These are phyloP conservation scores for Chloroclystis v-ata DNA, from an alignment of 2,888 invertebrate genomes.

Conservation along the genomic window DNA sequence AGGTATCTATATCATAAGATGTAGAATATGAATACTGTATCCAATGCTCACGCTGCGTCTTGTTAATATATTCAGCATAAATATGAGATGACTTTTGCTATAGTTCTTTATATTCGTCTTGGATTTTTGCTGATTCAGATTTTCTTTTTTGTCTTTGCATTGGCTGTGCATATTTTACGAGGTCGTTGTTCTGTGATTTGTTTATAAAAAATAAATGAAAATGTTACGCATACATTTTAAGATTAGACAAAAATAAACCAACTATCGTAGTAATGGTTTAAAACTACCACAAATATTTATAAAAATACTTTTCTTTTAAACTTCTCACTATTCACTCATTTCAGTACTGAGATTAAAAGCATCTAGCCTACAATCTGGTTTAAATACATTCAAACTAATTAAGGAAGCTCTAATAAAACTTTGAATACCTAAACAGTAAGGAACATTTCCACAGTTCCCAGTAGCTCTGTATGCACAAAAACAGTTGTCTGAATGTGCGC, in stretches of 20 bases:
- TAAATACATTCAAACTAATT: neutral
- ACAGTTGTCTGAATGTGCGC: neutral
- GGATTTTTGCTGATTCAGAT: neutral
- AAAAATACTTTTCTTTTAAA: too few species aligned
- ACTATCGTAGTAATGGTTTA: too few species aligned
- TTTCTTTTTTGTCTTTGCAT: neutral
- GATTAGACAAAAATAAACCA: too few species aligned
- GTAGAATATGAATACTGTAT: conserved; percentile 10
- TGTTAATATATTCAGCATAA: conserved; percentile 10
- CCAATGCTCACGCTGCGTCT: conserved; percentile 5
- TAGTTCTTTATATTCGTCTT: neutral
- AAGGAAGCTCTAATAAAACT: neutral
- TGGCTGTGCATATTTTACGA: too few species aligned
- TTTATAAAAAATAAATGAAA: too few species aligned
- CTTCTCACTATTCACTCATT: too few species aligned
- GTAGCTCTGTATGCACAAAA: neutral
- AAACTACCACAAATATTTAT: too few species aligned
- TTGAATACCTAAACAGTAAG: neutral
- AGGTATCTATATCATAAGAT: conserved; percentile 2
- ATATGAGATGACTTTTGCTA: conserved; percentile 1
- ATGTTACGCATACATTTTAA: too few species aligned
- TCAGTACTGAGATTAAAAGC: too few species aligned
- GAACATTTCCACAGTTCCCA: neutral
- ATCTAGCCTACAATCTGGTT: too few species aligned
- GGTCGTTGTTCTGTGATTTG: too few species aligned